Evolutionary conservation across 2,113 vertebrate genomes (phyloP).

Genomic region (Fulica atra): DNA sequence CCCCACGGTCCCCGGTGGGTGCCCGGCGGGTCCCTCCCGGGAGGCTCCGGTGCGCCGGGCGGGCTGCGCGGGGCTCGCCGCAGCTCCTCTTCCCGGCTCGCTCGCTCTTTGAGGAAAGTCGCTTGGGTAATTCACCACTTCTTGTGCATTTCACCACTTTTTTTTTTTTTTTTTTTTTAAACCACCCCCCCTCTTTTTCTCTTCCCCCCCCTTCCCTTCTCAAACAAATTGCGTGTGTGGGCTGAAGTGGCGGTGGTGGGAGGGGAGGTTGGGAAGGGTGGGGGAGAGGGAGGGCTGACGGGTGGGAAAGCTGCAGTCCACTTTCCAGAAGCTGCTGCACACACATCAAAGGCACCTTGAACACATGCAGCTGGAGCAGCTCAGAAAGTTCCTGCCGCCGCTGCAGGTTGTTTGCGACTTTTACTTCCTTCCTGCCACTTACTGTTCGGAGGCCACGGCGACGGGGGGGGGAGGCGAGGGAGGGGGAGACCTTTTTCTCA

Average conservation of each 20-base stretch:
- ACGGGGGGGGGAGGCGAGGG: background rate
- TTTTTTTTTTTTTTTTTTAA: background rate
- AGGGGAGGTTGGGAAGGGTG: background rate
- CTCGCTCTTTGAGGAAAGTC: background rate
- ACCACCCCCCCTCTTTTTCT: background rate
- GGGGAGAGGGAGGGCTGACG: background rate
- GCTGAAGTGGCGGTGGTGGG: conserved; percentile 11
- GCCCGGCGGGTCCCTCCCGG: background rate
- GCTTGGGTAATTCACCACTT: conserved; percentile 49
- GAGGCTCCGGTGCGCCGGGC: background rate
- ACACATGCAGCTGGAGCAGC: conserved; percentile 28
- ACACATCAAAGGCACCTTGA: conserved; percentile 70
- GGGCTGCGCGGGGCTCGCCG: background rate
- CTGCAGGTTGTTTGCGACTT: conserved; percentile 65
- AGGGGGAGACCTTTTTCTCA: background rate
- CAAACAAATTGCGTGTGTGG: conserved; percentile 33
- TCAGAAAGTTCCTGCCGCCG: conserved; percentile 58
- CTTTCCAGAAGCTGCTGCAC: conserved; percentile 38
- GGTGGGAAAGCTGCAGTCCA: conserved; percentile 40
- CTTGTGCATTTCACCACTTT: conserved; percentile 47
- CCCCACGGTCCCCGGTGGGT: background rate
- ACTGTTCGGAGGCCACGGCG: conserved; percentile 29
- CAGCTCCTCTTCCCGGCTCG: background rate
- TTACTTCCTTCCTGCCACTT: conserved; percentile 54
- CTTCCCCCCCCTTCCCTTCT: background rate